These are phyloP conservation scores for Sinodicranocentrus sp. DNA, from an alignment of 2,888 invertebrate genomes.

Conservation along the genomic window DNA sequence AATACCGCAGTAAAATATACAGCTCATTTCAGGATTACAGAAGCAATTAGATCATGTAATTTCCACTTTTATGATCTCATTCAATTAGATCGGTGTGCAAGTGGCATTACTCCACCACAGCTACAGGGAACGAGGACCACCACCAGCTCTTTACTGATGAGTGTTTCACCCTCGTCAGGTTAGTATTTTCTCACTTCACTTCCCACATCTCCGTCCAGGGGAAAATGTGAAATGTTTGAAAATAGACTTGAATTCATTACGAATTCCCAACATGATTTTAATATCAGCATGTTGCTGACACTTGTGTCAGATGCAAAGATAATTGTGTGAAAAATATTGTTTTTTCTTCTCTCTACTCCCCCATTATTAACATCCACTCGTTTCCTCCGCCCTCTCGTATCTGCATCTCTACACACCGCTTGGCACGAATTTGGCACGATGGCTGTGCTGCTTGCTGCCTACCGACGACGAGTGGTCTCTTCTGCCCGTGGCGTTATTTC, in stretches of 20 bases:
- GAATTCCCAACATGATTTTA: slow-evolving; percentile 65
- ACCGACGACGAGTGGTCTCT: slow-evolving; percentile 9
- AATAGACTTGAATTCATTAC: slow-evolving; percentile 35
- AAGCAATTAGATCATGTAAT: slow-evolving; percentile 58
- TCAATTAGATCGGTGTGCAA: slow-evolving; percentile 53
- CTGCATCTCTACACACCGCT: background rate
- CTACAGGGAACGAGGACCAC: slow-evolving; percentile 30
- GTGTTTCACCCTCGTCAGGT: slow-evolving; percentile 50
- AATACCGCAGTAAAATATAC: slow-evolving; percentile 16
- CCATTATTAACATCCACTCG: slow-evolving; percentile 16
- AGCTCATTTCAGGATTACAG: slow-evolving; percentile 49
- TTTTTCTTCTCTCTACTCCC: no score
- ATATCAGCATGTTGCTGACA: slow-evolving; percentile 60
- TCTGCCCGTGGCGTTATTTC: background rate
- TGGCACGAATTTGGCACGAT: background rate
- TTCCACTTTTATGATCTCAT: slow-evolving; percentile 62
- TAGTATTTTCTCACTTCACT: slow-evolving; percentile 37
- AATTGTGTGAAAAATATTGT: slow-evolving; percentile 60
- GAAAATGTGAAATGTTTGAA: no score
- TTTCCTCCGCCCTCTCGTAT: slow-evolving; percentile 5
- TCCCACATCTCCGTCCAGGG: no score
- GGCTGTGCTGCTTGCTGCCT: slow-evolving; percentile 24
- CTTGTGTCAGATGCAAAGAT: slow-evolving; percentile 54
- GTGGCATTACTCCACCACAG: slow-evolving; percentile 27
- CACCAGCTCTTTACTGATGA: slow-evolving; percentile 36